These are phyloP conservation scores for Chrysolina americana DNA, from an alignment of 2,888 invertebrate species.

Conservation along the genomic window DNA sequence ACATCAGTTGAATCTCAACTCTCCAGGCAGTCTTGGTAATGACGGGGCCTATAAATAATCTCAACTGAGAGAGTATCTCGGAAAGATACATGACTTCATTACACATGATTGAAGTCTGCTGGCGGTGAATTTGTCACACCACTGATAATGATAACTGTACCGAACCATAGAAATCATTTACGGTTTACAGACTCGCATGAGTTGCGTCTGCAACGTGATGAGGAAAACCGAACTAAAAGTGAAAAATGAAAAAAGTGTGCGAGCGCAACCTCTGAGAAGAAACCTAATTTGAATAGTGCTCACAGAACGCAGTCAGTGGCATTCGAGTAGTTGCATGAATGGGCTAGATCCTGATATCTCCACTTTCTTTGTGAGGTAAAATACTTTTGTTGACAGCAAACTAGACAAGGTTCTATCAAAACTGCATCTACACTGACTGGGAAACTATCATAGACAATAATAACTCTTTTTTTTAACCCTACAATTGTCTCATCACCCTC, in stretches of 20 bases:
- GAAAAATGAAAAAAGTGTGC: slow-evolving; percentile 11
- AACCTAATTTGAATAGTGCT: slow-evolving; percentile 8
- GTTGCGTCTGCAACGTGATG: slow-evolving; percentile 21
- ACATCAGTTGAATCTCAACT: not conserved
- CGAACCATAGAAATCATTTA: slow-evolving; percentile 17
- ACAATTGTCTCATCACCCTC: too few species aligned
- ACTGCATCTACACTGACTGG: too few species aligned
- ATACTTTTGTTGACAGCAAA: not conserved
- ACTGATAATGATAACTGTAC: slow-evolving; percentile 35
- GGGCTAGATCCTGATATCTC: too few species aligned
- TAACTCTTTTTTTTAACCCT: too few species aligned
- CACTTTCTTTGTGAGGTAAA: too few species aligned
- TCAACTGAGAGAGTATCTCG: not conserved
- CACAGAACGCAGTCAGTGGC: slow-evolving; percentile 6
- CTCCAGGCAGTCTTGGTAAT: not conserved
- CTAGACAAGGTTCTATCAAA: too few species aligned
- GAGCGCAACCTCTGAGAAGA: not conserved
- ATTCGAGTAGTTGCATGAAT: not conserved
- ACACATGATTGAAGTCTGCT: slow-evolving; percentile 35
- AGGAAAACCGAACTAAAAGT: not conserved
- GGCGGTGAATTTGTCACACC: slow-evolving; percentile 36
- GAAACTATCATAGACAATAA: too few species aligned
- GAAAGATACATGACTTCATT: slow-evolving; percentile 41
- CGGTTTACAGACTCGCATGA: slow-evolving; percentile 27
- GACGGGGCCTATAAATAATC: not conserved